These are phyloP conservation scores for Chrysemys picta DNA, from an alignment of 2,113 vertebrate species.

Conservation along the genomic window DNA sequence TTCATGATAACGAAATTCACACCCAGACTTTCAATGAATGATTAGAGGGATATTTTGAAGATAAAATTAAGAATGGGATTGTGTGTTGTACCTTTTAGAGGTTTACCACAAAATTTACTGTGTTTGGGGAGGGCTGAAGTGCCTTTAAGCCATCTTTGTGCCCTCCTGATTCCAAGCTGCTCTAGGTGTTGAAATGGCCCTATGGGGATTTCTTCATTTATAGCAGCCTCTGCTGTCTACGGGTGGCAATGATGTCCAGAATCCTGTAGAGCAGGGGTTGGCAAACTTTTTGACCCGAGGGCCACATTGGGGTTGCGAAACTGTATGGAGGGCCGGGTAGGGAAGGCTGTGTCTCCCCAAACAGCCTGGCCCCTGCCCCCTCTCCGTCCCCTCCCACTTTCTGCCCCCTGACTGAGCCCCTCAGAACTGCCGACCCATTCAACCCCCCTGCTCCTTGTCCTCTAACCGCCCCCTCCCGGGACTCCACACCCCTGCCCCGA, in stretches of 20 bases:
- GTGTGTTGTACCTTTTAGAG: background rate
- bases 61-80: slow-evolving; percentile 10
- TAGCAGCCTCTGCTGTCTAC: background rate
- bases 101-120: background rate
- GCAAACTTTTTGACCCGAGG: too few relatives aligned
- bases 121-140: background rate
- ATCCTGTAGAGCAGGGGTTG: too few relatives aligned
- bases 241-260: background rate
- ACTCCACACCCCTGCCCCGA: too few relatives aligned
- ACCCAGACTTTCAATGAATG: background rate
- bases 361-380: too few relatives aligned
- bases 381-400: too few relatives aligned
- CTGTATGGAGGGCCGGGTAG: too few relatives aligned
- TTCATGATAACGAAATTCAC: background rate
- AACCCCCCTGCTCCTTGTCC: too few relatives aligned
- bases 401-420: too few relatives aligned
- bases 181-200: background rate
- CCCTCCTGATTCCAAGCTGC: background rate
- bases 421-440: too few relatives aligned
- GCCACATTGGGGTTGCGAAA: too few relatives aligned
- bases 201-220: background rate
- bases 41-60: background rate
- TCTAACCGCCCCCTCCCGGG: too few relatives aligned
- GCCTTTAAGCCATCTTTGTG: background rate
- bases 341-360: too few relatives aligned